phyloP scores from a whole-genome alignment of 2,888 invertebrate genomes.

The Eristalis tenax region DNA sequence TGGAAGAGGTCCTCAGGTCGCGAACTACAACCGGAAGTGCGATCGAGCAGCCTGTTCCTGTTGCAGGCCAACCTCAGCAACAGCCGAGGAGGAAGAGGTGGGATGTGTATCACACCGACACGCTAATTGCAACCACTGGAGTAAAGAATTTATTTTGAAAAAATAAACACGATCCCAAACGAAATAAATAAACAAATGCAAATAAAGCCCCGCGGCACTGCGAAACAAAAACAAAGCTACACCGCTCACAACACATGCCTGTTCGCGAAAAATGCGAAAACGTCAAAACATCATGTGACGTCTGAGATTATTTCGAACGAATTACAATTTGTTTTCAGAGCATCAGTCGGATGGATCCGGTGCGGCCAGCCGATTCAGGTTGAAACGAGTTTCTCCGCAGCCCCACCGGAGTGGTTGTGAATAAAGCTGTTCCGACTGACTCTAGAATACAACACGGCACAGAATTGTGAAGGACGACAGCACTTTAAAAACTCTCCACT shows the following conservation, averaged over 20 bases:
- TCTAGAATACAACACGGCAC: slow-evolving; percentile 8
- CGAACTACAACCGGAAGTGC: not conserved
- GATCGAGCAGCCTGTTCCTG: no score
- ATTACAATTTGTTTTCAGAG: slow-evolving; percentile 34
- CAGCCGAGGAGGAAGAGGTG: no score
- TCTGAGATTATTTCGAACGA: slow-evolving; percentile 17
- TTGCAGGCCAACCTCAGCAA: no score
- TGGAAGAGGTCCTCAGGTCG: not conserved
- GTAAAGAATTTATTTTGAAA: no score
- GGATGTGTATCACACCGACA: no score
- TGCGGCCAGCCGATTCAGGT: slow-evolving; percentile 31
- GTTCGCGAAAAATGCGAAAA: not conserved
- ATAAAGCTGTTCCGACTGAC: slow-evolving; percentile 38
- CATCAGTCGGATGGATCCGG: slow-evolving; percentile 24
- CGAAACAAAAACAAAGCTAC: not conserved
- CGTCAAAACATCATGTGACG: slow-evolving; percentile 40
- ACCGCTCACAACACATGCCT: not conserved
- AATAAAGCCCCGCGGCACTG: no score
- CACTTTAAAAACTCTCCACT: slow-evolving; percentile 38
- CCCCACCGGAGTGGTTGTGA: not conserved
- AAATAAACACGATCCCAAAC: no score
- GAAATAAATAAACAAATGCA: no score
- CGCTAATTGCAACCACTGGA: no score
- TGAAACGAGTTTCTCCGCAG: slow-evolving; percentile 37
- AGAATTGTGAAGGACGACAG: slow-evolving; percentile 54